A percentile compares a stretch with the other conserved stretches of the same genome.
phyloP scores from a whole-genome alignment of 2,888 invertebrate genomes.

The Acrobasis suavella region DNA sequence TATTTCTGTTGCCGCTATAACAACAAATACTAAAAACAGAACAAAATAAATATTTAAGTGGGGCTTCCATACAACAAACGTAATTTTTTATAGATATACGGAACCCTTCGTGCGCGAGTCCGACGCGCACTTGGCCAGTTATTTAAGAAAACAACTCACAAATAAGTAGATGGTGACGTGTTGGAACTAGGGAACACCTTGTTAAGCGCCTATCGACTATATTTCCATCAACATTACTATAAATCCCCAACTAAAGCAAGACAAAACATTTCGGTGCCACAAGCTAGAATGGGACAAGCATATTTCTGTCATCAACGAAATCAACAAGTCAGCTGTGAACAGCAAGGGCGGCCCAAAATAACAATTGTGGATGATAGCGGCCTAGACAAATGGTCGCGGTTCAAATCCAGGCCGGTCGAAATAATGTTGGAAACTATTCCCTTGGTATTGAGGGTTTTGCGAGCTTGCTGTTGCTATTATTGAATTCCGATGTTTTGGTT shows the following conservation, averaged over 20 bases:
- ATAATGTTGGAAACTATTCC: constrained; percentile 1
- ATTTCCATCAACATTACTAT: neutral
- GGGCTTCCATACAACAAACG: too few relatives aligned
- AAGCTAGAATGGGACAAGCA: neutral
- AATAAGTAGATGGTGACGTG: too few relatives aligned
- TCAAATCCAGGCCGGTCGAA: constrained; percentile 1
- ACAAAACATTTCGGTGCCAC: neutral
- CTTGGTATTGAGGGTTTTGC: neutral
- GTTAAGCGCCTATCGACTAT: neutral
- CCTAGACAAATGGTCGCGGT: constrained; percentile 12
- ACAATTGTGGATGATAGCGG: neutral
- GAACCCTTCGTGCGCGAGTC: too few relatives aligned
- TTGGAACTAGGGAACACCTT: too few relatives aligned
- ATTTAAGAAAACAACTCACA: neutral
- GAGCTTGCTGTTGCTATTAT: neutral
- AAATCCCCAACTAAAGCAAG: neutral
- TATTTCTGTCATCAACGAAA: constrained; percentile 1
- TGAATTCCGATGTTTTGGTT: neutral
- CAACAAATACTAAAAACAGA: too few relatives aligned
- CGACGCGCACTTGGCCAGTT: too few relatives aligned
- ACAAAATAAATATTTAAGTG: too few relatives aligned
- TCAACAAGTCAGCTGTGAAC: constrained; percentile 11
- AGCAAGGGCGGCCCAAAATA: constrained; percentile 3
- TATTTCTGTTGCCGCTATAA: too few relatives aligned
- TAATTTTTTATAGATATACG: too few relatives aligned